Conservation (phyloP, 2,797 vertebrate genomes). For the Mus spretus region DNA sequence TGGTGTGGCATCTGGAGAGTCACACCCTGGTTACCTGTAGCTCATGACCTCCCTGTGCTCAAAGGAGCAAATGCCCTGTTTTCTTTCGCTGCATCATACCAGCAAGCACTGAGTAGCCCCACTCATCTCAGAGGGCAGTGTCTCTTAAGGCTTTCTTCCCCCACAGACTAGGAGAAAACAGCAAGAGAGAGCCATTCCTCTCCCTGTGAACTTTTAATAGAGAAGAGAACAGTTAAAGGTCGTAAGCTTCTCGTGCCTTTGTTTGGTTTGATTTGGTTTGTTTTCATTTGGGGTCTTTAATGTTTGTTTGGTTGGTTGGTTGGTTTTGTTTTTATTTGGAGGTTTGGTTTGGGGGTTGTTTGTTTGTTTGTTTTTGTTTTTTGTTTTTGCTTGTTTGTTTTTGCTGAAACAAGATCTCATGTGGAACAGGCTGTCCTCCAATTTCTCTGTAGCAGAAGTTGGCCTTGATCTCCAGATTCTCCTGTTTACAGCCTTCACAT, state of each 20-base stretch:
- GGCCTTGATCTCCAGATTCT: not conserved
- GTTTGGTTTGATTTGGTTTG: not conserved
- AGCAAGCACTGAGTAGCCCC: not conserved
- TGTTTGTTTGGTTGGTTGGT: not conserved
- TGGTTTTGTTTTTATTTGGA: too few species aligned
- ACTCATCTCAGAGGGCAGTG: not conserved
- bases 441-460: not conserved
- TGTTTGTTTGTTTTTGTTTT: not conserved
- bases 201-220: not conserved
- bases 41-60: not conserved
- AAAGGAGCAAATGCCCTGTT: not conserved
- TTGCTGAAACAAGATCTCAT: not conserved
- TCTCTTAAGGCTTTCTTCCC: not conserved
- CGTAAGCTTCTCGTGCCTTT: not conserved
- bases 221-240: not conserved
- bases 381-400: not conserved
- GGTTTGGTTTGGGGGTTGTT: too few species aligned
- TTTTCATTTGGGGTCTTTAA: not conserved
- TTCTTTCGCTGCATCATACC: not conserved
- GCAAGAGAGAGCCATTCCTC: not conserved
- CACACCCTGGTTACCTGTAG: slow-evolving; percentile 9
- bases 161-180: not conserved
- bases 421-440: not conserved
- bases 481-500: not conserved
- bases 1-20: not conserved